phyloP scores from a whole-genome alignment of 2,797 vertebrate genomes.

The Melanotaenia boesemani region DNA sequence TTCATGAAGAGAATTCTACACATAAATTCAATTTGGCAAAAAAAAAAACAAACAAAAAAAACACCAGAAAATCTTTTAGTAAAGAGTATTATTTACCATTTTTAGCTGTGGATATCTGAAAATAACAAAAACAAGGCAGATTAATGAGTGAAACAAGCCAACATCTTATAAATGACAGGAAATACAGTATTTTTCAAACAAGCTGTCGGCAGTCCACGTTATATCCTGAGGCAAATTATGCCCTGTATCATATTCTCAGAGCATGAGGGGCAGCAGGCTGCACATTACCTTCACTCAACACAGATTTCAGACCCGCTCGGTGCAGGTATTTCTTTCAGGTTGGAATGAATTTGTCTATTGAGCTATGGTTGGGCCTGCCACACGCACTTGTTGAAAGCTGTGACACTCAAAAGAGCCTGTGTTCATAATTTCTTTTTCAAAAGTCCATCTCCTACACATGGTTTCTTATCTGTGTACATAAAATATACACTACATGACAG shows the following conservation, averaged over 20 bases:
- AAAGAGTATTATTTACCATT: conserved; percentile 80
- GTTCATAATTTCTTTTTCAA: conserved; percentile 58
- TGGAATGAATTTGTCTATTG: conserved; percentile 82
- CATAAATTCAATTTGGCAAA: neutral
- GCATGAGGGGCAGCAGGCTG: conserved; percentile 72
- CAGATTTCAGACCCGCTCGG: conserved; percentile 75
- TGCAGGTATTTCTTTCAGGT: conserved; percentile 77
- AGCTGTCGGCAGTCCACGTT: conserved; percentile 58
- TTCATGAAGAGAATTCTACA: neutral
- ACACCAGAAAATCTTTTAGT: neutral
- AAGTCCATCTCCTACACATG: conserved; percentile 30
- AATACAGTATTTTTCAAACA: conserved; percentile 35
- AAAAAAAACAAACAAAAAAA: neutral
- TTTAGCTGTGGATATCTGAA: conserved; percentile 85
- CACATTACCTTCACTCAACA: conserved; percentile 85
- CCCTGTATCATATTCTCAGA: conserved; percentile 74
- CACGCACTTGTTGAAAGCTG: conserved; percentile 74
- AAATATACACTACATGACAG: conserved; percentile 5
- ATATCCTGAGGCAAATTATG: conserved; percentile 69
- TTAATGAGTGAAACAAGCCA: conserved; percentile 44
- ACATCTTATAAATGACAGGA: conserved; percentile 25
- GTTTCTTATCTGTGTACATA: conserved; percentile 22
- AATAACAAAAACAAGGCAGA: conserved; percentile 66
- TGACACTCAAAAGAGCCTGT: conserved; percentile 76
- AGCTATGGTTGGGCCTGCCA: conserved; percentile 62